Evolutionary conservation across 1,140 invertebrate species (phyloP).

Genomic region (Brachionus sp.): DNA sequence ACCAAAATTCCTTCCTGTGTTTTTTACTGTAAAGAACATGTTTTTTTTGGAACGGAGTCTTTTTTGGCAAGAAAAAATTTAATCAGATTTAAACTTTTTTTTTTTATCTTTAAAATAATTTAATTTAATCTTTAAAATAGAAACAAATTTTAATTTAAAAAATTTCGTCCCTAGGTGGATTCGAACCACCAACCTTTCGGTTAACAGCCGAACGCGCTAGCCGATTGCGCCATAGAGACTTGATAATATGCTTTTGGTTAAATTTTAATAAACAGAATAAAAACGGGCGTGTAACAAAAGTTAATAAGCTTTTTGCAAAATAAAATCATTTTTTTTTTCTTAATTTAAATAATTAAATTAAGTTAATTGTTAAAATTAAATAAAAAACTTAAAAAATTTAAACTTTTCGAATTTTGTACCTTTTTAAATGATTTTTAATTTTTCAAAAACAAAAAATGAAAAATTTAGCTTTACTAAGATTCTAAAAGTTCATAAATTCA

Average conservation of each 20-base stretch:
- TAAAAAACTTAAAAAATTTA: too few species aligned
- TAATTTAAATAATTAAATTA: background rate
- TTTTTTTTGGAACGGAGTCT: too few species aligned
- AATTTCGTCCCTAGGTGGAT: slow-evolving; percentile 18
- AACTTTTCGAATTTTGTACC: too few species aligned
- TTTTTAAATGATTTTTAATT: too few species aligned
- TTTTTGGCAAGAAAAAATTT: too few species aligned
- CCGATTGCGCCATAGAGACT: slow-evolving; percentile 18
- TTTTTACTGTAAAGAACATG: too few species aligned
- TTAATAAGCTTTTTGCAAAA: background rate
- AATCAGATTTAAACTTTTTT: too few species aligned
- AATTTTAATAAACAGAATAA: background rate
- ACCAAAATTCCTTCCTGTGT: too few species aligned
- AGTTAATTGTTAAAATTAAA: too few species aligned
- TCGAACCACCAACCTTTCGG: slow-evolving; percentile 22
- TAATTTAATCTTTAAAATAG: background rate
- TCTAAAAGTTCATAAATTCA: background rate
- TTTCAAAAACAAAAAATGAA: too few species aligned
- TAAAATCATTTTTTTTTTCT: background rate
- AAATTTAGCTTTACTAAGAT: too few species aligned
- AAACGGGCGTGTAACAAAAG: background rate
- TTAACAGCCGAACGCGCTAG: slow-evolving; percentile 22
- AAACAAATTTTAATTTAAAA: background rate
- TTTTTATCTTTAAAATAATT: too few species aligned
- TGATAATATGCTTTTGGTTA: background rate